Conservation (phyloP, 2,888 invertebrate genomes). For the Drosophila gaucha region DNA sequence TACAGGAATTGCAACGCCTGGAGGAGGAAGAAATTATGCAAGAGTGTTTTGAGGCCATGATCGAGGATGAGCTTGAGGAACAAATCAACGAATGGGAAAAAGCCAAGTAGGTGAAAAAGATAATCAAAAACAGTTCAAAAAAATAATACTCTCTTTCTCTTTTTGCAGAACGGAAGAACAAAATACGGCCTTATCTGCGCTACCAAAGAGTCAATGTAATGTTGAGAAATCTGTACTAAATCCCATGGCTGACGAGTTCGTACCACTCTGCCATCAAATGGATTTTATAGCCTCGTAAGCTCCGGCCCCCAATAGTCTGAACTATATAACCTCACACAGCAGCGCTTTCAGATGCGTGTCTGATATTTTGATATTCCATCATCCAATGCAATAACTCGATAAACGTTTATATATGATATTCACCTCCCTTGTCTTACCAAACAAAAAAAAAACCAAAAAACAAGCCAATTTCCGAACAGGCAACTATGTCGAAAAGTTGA, state of each 20-base stretch:
- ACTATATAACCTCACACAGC: constrained; percentile 57
- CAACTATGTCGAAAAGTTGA: constrained; percentile 33
- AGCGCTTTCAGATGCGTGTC: constrained; percentile 45
- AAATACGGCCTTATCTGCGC: constrained; percentile 83
- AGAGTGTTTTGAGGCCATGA: constrained; percentile 93
- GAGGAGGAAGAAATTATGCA: constrained; percentile 95
- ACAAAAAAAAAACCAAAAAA: constrained; percentile 15
- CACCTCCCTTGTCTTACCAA: constrained; percentile 37
- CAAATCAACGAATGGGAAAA: constrained; percentile 84
- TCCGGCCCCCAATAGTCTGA: constrained; percentile 52
- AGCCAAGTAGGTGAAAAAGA: constrained; percentile 71
- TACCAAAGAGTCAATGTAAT: constrained; percentile 82
- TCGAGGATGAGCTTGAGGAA: constrained; percentile 89
- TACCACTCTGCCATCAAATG: constrained; percentile 86
- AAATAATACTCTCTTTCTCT: background rate
- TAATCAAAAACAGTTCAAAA: background rate
- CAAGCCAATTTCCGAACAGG: constrained; percentile 28
- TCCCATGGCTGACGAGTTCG: constrained; percentile 94
- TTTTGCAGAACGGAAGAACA: constrained; percentile 79
- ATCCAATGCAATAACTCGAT: constrained; percentile 42
- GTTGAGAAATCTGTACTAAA: constrained; percentile 90
- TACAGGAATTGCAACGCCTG: constrained; percentile 92
- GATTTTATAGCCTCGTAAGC: constrained; percentile 81
- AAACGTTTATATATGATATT: constrained; percentile 47
- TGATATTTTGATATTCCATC: constrained; percentile 39